Evolutionary conservation across 2,888 invertebrate species (phyloP).

Genomic region (Euzetes globulus): DNA sequence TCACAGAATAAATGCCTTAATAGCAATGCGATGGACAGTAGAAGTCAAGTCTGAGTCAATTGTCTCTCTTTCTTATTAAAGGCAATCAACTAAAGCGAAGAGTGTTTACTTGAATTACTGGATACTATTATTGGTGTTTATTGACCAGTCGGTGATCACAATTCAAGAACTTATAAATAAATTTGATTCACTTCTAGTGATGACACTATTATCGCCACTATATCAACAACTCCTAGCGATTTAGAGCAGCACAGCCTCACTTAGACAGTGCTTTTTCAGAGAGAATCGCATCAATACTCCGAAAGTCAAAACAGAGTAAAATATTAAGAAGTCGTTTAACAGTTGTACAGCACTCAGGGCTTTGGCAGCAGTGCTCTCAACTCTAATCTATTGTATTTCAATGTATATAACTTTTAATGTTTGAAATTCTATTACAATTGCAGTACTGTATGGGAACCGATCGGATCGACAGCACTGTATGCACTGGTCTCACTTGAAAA

Average conservation of each 20-base stretch:
- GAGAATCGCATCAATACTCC: background rate
- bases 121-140: background rate
- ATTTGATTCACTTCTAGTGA: background rate
- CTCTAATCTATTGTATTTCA: background rate
- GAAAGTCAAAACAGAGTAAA: background rate
- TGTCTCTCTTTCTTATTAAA: background rate
- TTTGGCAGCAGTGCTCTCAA: background rate
- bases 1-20: conserved; percentile 14
- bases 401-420: no score
- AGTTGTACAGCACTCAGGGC: no score
- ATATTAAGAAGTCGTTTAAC: background rate
- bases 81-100: background rate
- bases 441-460: conserved; percentile 22
- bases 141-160: conserved; percentile 13
- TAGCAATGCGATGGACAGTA: conserved; percentile 12
- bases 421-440: background rate
- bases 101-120: background rate
- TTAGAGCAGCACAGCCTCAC: background rate
- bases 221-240: background rate
- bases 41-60: background rate
- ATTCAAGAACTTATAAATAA: background rate
- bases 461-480: conserved; percentile 6
- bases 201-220: conserved; percentile 21
- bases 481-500: conserved; percentile 17
- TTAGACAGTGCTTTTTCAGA: background rate